Evolutionary conservation across 2,113 vertebrate species (phyloP), one percentile per base, ranked within the genome.

Genomic region (Myocastor coypus): DNA sequence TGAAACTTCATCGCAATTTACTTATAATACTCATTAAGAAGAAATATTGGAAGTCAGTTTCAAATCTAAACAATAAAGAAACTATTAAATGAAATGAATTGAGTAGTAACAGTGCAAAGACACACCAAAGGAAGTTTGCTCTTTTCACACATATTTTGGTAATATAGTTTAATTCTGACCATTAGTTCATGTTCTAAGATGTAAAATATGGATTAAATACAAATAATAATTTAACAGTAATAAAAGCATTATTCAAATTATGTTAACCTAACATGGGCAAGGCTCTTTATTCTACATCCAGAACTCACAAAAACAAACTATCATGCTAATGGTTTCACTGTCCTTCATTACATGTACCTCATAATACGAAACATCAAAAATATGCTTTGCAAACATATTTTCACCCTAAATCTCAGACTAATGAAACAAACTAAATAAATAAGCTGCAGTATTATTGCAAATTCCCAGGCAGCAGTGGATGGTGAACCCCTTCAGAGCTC

Each of bases 51-150:
- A 88, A 96, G 94, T 12, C 16, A 96, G 86, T 0, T 87, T 5
- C 68, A 90, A 59, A 91, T 95, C 32, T 22, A 91, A 88, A 28
- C 3, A 83, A 88, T 24, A 94, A 96, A 90, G 52, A 93, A 85
- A 81, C 0, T 75, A 14, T 16, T 50, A 42, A 75, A 42, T 40
- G 90, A 90, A 22, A 77, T 10, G 19, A 89, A 83, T 20, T 4
- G 13, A 52, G 16, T 1, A 82, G 30, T 71, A 46, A 92, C 85
- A 85, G 0, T n/a, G 17, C 73, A 40, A 37, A 94, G 88, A 14
- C 57, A 64, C 28, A 19, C 34, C 19, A 22, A 68, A 32, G 88
- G 68, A 59, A 55, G 83, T 80, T n/a, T 59, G 52, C n/a, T 46
- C n/a, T 91, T 42, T 83, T 80, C 7, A 63, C 7, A 63, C 8